phyloP scores from a whole-genome alignment of 1,140 invertebrate genomes.

The Bombus pyrosoma region DNA sequence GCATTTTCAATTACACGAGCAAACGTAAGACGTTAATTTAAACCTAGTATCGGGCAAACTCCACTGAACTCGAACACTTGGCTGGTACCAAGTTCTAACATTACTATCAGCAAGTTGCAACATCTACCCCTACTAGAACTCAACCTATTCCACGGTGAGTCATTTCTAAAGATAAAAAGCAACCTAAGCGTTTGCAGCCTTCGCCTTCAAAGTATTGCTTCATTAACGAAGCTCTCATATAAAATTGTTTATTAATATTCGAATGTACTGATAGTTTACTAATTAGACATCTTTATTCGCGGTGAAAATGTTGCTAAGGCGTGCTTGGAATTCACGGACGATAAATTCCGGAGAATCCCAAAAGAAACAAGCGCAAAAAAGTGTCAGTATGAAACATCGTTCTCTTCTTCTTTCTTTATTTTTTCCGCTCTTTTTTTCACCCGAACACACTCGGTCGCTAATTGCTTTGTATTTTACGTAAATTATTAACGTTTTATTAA shows the following conservation, averaged over 20 bases:
- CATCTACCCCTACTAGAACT: neutral
- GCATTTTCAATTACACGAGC: conserved; percentile 8
- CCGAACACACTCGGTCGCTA: neutral
- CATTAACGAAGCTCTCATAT: neutral
- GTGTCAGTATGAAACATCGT: neutral
- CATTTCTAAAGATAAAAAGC: neutral
- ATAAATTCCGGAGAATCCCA: conserved; percentile 16
- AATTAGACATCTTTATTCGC: conserved; percentile 41
- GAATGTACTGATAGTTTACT: neutral
- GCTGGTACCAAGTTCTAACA: neutral
- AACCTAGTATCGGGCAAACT: neutral
- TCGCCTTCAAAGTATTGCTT: neutral
- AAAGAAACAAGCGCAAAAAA: neutral
- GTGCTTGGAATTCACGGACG: neutral
- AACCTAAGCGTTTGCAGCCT: neutral
- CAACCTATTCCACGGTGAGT: neutral
- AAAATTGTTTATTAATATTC: conserved; percentile 15
- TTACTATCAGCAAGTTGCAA: neutral
- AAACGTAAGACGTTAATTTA: conserved; percentile 4
- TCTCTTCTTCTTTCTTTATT: too few species aligned
- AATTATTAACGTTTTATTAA: conserved; percentile 49
- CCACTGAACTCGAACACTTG: neutral
- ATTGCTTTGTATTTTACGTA: conserved; percentile 52
- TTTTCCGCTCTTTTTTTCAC: neutral
- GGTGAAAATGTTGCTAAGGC: neutral